Evolutionary conservation across 1,140 invertebrate species (phyloP).

Genomic region (Diorhabda elongata): DNA sequence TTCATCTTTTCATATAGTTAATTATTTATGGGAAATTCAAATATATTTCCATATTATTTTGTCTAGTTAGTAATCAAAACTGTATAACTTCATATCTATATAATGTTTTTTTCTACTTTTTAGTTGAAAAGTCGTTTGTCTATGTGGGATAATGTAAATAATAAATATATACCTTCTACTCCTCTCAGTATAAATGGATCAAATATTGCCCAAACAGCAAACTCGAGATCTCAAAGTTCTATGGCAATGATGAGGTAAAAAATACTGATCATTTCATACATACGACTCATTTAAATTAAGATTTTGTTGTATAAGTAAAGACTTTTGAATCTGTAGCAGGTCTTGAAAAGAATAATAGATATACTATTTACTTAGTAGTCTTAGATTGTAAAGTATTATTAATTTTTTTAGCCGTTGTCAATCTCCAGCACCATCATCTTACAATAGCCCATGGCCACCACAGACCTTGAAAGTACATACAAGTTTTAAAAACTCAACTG

Average conservation of each 20-base stretch:
- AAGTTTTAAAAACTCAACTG: slow-evolving; percentile 4
- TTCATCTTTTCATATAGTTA: too few relatives aligned
- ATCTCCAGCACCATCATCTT: slow-evolving; percentile 35
- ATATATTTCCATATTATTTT: too few relatives aligned
- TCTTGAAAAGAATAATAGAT: too few relatives aligned
- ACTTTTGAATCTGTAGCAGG: too few relatives aligned
- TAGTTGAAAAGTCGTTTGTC: slow-evolving; percentile 37
- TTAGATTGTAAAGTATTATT: too few relatives aligned
- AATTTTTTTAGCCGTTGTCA: slow-evolving; percentile 41
- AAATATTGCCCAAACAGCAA: slow-evolving; percentile 26
- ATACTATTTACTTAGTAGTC: too few relatives aligned
- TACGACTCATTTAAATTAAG: too few relatives aligned
- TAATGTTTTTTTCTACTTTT: slow-evolving; percentile 5
- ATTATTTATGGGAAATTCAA: too few relatives aligned
- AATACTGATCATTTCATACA: slow-evolving; percentile 7
- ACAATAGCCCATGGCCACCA: slow-evolving; percentile 30
- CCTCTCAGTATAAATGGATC: slow-evolving; percentile 30
- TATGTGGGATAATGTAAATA: slow-evolving; percentile 36
- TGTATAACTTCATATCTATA: too few relatives aligned
- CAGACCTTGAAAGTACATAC: slow-evolving; percentile 10
- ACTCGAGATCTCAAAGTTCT: slow-evolving; percentile 58
- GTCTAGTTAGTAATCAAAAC: too few relatives aligned
- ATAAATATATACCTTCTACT: slow-evolving; percentile 26
- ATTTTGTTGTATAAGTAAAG: too few relatives aligned
- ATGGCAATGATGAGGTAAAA: slow-evolving; percentile 54